Conservation (phyloP, 2,888 invertebrate genomes). For the Bombylius discolor region DNA sequence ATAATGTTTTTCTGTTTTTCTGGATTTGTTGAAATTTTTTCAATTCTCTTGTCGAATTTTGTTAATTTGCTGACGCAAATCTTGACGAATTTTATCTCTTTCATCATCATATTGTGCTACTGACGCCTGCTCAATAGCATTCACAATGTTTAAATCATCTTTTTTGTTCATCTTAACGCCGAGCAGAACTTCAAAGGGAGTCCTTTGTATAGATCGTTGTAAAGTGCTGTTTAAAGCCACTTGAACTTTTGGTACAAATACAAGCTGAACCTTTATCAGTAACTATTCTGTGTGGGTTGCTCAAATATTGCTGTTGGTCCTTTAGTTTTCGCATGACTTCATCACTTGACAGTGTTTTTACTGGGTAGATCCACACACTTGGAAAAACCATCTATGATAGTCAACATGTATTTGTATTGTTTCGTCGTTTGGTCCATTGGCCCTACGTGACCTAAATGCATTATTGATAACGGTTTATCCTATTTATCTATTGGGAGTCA, state of each 20-base stretch:
- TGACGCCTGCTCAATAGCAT: not conserved
- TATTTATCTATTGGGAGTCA: conserved; percentile 22
- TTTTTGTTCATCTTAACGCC: not conserved
- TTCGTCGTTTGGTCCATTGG: conserved; percentile 22
- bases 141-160: not conserved
- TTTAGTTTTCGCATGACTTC: not conserved
- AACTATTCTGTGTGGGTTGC: conserved; percentile 8
- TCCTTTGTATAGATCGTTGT: not conserved
- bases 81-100: not conserved
- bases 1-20: too few relatives aligned
- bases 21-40: too few relatives aligned
- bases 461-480: conserved; percentile 20
- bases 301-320: conserved; percentile 10
- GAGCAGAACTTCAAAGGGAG: not conserved
- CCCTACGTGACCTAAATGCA: conserved; percentile 25
- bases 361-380: conserved; percentile 19
- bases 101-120: not conserved
- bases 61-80: not conserved
- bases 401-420: conserved; percentile 21
- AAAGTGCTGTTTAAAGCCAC: not conserved
- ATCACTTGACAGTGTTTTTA: not conserved
- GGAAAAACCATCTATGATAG: conserved; percentile 22
- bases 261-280: not conserved
- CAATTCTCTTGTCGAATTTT: not conserved
- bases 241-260: not conserved